Evolutionary conservation across 2,888 invertebrate genomes (phyloP).

Genomic region (Encarsia formosa): DNA sequence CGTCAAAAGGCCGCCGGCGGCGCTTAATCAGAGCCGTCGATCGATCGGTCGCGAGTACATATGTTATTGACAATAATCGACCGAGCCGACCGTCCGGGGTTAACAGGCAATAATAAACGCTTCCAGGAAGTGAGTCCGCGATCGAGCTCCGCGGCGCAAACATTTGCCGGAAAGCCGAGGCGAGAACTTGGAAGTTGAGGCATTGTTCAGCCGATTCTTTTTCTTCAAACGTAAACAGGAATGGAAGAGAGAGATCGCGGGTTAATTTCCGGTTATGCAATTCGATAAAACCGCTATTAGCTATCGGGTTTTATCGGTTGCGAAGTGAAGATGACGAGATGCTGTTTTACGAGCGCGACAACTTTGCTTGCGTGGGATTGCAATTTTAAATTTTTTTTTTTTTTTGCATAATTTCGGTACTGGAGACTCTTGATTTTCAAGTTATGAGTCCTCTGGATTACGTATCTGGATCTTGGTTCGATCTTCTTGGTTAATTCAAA

Average conservation of each 20-base stretch:
- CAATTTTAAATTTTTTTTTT: too few species aligned
- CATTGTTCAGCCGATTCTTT: conserved; percentile 32
- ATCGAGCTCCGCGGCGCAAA: conserved; percentile 28
- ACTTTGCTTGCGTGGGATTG: too few species aligned
- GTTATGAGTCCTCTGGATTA: too few species aligned
- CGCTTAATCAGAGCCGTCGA: background rate
- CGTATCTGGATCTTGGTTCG: too few species aligned
- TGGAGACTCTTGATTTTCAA: too few species aligned
- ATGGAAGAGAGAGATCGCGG: background rate
- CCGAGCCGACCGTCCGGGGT: conserved; percentile 26
- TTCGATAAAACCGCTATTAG: background rate
- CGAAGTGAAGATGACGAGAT: too few species aligned
- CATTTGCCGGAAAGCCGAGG: conserved; percentile 33
- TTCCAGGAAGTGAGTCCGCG: conserved; percentile 38
- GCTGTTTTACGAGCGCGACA: too few species aligned
- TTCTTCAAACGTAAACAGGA: too few species aligned
- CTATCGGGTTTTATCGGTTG: background rate
- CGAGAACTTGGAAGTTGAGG: conserved; percentile 23
- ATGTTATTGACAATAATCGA: conserved; percentile 29
- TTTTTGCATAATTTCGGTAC: too few species aligned
- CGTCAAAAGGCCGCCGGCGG: background rate
- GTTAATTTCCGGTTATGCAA: background rate
- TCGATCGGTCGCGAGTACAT: conserved; percentile 12
- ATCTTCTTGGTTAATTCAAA: too few species aligned
- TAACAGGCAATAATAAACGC: conserved; percentile 28